Evolutionary conservation across 2,888 invertebrate species (phyloP).

Genomic region (Penaeus monodon): DNA sequence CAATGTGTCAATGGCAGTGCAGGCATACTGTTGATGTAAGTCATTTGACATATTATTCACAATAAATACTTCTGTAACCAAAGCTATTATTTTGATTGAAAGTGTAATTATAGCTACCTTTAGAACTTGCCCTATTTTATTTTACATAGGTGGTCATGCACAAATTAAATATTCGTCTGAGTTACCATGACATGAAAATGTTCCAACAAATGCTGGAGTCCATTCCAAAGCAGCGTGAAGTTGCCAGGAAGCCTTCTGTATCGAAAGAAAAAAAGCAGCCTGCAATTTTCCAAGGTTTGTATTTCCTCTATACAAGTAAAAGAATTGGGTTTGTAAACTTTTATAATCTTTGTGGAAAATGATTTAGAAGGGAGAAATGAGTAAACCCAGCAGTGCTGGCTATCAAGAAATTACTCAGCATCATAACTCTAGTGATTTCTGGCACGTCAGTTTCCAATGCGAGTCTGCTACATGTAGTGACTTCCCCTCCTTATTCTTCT

Average conservation of each 20-base stretch:
- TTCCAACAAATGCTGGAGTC: conserved; percentile 90
- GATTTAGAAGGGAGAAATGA: too few species aligned
- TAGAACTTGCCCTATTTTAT: neutral
- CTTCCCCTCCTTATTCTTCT: too few species aligned
- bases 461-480: too few species aligned
- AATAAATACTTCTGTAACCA: neutral
- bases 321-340: too few species aligned
- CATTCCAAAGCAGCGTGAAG: conserved; percentile 80
- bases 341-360: too few species aligned
- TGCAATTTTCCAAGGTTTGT: conserved; percentile 68
- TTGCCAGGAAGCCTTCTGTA: conserved; percentile 7
- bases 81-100: conserved; percentile 3
- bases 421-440: too few species aligned
- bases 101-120: too few species aligned
- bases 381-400: too few species aligned
- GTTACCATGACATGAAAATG: conserved; percentile 93
- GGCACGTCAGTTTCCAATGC: too few species aligned
- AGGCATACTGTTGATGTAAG: conserved; percentile 66
- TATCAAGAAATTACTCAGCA: too few species aligned
- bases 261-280: conserved; percentile 66
- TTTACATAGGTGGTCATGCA: conserved; percentile 68
- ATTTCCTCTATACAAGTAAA: neutral
- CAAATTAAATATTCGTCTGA: conserved; percentile 85
- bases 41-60: conserved; percentile 66
- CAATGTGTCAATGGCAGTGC: conserved; percentile 66